Evolutionary conservation across 1,140 invertebrate genomes (phyloP).

Genomic region (Platyscapa corneri): DNA sequence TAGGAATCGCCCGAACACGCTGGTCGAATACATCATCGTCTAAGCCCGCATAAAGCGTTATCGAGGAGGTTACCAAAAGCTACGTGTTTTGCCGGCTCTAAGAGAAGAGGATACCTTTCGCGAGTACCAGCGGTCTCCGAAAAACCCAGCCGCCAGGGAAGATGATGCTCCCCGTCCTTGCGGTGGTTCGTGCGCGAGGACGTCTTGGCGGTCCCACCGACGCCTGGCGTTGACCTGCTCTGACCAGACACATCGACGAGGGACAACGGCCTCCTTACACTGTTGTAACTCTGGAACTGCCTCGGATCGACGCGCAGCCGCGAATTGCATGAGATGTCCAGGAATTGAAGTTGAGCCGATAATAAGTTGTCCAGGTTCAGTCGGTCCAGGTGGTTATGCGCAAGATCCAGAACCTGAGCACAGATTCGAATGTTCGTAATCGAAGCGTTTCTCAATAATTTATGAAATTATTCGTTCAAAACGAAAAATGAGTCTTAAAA

Average conservation of each 20-base stretch:
- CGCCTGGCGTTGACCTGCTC: constrained; percentile 73
- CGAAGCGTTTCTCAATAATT: too few species aligned
- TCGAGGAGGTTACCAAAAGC: neutral
- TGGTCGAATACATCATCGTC: too few species aligned
- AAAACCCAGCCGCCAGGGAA: constrained; percentile 86
- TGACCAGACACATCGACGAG: constrained; percentile 88
- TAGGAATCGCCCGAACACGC: too few species aligned
- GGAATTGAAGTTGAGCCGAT: constrained; percentile 86
- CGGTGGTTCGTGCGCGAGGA: neutral
- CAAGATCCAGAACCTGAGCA: constrained; percentile 83
- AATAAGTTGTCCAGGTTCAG: constrained; percentile 84
- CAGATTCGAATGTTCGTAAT: neutral
- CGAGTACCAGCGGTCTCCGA: constrained; percentile 86
- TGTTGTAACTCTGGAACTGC: constrained; percentile 85
- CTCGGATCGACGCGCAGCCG: constrained; percentile 86
- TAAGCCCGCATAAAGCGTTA: neutral
- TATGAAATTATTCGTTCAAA: neutral
- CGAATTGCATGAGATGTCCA: constrained; percentile 89
- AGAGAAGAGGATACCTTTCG: constrained; percentile 71
- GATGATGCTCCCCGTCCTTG: neutral
- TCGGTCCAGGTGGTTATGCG: constrained; percentile 87
- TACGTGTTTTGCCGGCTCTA: neutral
- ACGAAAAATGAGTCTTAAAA: neutral
- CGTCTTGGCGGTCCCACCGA: neutral
- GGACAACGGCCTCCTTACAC: constrained; percentile 85